phyloP scores from a whole-genome alignment of 2,888 invertebrate genomes.

The Coenonympha arcania region DNA sequence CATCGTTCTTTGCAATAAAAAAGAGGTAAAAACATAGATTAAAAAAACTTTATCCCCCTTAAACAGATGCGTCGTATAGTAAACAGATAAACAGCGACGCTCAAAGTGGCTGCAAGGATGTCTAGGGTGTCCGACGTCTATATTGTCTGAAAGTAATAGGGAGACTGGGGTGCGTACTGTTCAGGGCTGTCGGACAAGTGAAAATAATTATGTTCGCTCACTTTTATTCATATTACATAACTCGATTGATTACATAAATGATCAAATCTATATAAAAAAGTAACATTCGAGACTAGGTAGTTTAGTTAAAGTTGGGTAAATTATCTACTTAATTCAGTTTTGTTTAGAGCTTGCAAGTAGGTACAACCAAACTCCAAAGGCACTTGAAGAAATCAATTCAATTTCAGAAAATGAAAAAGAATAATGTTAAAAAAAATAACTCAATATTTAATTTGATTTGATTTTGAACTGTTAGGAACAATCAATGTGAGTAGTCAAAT shows the following conservation, averaged over 20 bases:
- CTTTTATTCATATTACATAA: neutral
- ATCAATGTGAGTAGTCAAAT: too few species aligned
- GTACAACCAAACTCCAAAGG: too few species aligned
- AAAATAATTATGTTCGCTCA: too few species aligned
- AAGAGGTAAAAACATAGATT: neutral
- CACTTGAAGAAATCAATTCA: neutral
- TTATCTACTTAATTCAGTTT: too few species aligned
- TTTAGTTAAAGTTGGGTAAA: too few species aligned
- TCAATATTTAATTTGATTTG: too few species aligned
- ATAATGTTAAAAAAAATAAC: neutral
- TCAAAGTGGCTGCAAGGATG: conserved; percentile 31
- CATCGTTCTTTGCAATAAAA: too few species aligned
- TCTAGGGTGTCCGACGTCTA: conserved; percentile 32
- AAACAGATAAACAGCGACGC: conserved; percentile 27
- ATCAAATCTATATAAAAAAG: too few species aligned
- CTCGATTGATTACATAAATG: too few species aligned
- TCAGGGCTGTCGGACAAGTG: conserved; percentile 19
- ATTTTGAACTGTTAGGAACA: too few species aligned
- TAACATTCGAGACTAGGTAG: too few species aligned
- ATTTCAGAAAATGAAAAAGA: neutral
- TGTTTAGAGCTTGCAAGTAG: too few species aligned
- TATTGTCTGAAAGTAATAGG: conserved; percentile 28
- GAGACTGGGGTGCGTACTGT: conserved; percentile 23
- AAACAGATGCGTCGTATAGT: conserved; percentile 18
- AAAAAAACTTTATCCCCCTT: neutral